Evolutionary conservation across 2,797 vertebrate species (phyloP).

Genomic region (Nannoperca australis): DNA sequence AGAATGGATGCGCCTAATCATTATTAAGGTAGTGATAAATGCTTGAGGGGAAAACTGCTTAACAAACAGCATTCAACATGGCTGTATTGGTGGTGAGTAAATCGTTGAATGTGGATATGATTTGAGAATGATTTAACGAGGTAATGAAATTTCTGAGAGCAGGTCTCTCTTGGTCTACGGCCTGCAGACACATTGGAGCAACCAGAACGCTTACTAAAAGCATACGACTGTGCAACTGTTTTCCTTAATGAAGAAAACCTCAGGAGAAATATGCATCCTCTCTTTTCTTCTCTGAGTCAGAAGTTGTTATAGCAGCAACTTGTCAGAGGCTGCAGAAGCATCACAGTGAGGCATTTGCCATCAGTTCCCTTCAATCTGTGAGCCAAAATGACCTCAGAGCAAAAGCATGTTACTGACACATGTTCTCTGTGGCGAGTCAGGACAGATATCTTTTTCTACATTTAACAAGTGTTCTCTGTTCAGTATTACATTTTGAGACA

Average conservation of each 20-base stretch:
- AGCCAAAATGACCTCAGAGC: slow-evolving; percentile 69
- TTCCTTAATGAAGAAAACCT: slow-evolving; percentile 74
- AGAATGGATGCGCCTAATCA: slow-evolving; percentile 64
- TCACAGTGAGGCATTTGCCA: slow-evolving; percentile 61
- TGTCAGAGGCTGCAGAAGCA: slow-evolving; percentile 63
- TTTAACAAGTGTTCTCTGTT: slow-evolving; percentile 30
- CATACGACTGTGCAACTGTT: slow-evolving; percentile 55
- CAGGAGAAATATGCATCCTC: slow-evolving; percentile 70
- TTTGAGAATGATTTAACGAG: slow-evolving; percentile 74
- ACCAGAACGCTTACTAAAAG: slow-evolving; percentile 62
- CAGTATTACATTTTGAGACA: slow-evolving; percentile 1
- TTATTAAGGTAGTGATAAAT: slow-evolving; percentile 68
- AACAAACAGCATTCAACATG: slow-evolving; percentile 58
- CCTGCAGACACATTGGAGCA: slow-evolving; percentile 68
- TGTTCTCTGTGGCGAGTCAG: slow-evolving; percentile 47
- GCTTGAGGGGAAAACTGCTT: slow-evolving; percentile 63
- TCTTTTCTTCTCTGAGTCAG: slow-evolving; percentile 49
- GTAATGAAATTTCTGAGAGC: slow-evolving; percentile 76
- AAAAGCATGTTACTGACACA: slow-evolving; percentile 66
- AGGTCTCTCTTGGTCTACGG: slow-evolving; percentile 63
- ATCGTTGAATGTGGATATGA: slow-evolving; percentile 76
- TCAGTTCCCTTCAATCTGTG: slow-evolving; percentile 62
- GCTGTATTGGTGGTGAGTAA: slow-evolving; percentile 57
- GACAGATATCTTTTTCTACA: slow-evolving; percentile 32
- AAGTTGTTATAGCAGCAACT: slow-evolving; percentile 63